These are phyloP conservation scores for Octonoba sinensis DNA, from an alignment of 2,888 invertebrate species.

Conservation along the genomic window DNA sequence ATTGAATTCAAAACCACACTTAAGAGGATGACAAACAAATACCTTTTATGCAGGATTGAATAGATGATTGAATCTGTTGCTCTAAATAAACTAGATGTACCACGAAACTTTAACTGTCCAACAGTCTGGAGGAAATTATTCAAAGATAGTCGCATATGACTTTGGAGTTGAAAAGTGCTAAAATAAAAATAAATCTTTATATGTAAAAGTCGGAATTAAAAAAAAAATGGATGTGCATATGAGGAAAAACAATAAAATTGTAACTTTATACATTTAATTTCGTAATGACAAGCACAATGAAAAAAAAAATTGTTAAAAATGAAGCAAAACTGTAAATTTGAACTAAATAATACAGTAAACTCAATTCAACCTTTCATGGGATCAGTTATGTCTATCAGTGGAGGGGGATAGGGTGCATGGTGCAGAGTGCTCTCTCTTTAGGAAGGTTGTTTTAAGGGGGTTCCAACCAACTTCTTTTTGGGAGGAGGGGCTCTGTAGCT, in stretches of 20 bases:
- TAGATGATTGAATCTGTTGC: conserved; percentile 70
- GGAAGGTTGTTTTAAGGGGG: too few species aligned
- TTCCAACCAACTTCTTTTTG: too few species aligned
- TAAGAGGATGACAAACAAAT: not conserved
- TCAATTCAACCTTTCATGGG: too few species aligned
- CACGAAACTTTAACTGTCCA: conserved; percentile 78
- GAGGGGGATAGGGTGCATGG: too few species aligned
- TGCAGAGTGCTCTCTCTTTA: too few species aligned
- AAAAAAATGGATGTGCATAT: not conserved
- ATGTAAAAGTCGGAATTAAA: not conserved
- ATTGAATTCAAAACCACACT: too few species aligned
- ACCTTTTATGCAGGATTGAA: conserved; percentile 50
- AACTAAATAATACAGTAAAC: not conserved
- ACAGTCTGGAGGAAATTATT: conserved; percentile 77
- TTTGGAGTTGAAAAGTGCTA: conserved; percentile 71
- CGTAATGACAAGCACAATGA: not conserved
- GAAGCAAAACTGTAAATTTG: not conserved
- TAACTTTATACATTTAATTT: not conserved
- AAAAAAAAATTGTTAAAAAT: not conserved
- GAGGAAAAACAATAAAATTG: not conserved
- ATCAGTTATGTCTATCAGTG: too few species aligned
- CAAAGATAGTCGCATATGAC: conserved; percentile 68
- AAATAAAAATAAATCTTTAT: not conserved
- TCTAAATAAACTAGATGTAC: conserved; percentile 79
- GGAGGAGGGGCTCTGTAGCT: too few species aligned